These are phyloP conservation scores for Lordiphosa clarofinis DNA, from an alignment of 1,140 invertebrate genomes.

Conservation along the genomic window DNA sequence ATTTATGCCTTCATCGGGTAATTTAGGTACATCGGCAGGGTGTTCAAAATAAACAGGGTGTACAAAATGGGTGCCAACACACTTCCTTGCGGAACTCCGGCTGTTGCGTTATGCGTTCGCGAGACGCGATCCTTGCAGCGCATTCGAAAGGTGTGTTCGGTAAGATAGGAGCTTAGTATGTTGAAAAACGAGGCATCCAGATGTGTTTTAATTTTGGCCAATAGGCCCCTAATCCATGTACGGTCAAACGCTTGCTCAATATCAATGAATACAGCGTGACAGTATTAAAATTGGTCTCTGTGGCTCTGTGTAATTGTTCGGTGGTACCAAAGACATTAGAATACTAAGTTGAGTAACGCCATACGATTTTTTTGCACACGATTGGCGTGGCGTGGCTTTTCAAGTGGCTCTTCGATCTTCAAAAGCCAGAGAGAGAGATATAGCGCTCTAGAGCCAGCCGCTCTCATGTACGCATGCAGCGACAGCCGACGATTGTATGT, in stretches of 20 bases:
- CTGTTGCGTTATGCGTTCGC: background rate
- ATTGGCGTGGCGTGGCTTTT: too few relatives aligned
- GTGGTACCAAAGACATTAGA: too few relatives aligned
- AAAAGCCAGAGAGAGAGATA: too few relatives aligned
- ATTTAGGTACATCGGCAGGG: slow-evolving; percentile 7
- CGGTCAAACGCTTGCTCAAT: slow-evolving; percentile 13
- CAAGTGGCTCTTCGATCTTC: too few relatives aligned
- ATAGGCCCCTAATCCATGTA: background rate
- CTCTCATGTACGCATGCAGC: too few relatives aligned
- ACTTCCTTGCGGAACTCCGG: slow-evolving; percentile 15
- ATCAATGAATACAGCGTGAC: slow-evolving; percentile 5
- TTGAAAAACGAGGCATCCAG: slow-evolving; percentile 3
- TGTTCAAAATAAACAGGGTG: slow-evolving; percentile 14
- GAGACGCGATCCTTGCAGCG: background rate
- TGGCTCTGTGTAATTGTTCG: background rate
- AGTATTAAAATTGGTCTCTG: slow-evolving; percentile 3
- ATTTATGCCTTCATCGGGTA: background rate
- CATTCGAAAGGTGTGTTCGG: background rate
- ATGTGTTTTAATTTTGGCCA: slow-evolving; percentile 9
- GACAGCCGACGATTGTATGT: too few relatives aligned
- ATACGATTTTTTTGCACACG: too few relatives aligned
- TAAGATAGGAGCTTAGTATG: slow-evolving; percentile 8
- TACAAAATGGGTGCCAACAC: slow-evolving; percentile 9
- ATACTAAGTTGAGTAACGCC: too few relatives aligned
- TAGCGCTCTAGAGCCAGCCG: too few relatives aligned